A percentile compares a stretch with the other conserved stretches of the same genome.
phyloP scores from a whole-genome alignment of 2,113 vertebrate species.

The Pelusios castaneus region DNA sequence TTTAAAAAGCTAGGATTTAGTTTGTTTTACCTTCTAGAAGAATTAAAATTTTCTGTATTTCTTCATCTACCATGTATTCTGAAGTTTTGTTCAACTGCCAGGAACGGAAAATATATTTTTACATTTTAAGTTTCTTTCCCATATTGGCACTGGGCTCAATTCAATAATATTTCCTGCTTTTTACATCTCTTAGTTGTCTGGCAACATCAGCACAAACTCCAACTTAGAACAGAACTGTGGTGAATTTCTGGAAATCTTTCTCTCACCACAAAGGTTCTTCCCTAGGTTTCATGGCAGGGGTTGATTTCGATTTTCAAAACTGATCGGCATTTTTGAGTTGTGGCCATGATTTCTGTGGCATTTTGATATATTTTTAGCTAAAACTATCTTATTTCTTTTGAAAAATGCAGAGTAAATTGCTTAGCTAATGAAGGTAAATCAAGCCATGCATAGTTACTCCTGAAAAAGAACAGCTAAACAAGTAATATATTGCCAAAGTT shows the following conservation, averaged over 20 bases:
- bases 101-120: conserved; percentile 71
- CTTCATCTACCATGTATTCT: conserved; percentile 38
- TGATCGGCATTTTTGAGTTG: conserved; percentile 80
- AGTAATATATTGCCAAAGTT: neutral
- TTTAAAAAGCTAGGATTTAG: neutral
- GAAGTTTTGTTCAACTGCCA: conserved; percentile 40
- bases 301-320: conserved; percentile 80
- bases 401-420: conserved; percentile 73
- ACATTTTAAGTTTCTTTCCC: conserved; percentile 72
- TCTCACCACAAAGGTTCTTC: conserved; percentile 77
- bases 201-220: conserved; percentile 75
- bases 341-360: conserved; percentile 77
- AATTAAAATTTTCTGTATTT: conserved; percentile 34
- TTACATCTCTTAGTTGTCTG: conserved; percentile 75
- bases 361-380: conserved; percentile 81
- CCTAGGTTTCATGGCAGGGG: conserved; percentile 67
- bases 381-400: conserved; percentile 71
- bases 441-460: conserved; percentile 49
- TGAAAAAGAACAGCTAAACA: neutral
- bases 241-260: conserved; percentile 77
- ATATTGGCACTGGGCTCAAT: conserved; percentile 76
- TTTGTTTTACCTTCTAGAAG: conserved; percentile 29
- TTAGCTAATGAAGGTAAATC: conserved; percentile 72
- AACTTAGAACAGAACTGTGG: conserved; percentile 75
- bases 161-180: conserved; percentile 79